These are phyloP conservation scores for Psilanteris sp. DNA, from an alignment of 1,140 invertebrate species.

Conservation along the genomic window DNA sequence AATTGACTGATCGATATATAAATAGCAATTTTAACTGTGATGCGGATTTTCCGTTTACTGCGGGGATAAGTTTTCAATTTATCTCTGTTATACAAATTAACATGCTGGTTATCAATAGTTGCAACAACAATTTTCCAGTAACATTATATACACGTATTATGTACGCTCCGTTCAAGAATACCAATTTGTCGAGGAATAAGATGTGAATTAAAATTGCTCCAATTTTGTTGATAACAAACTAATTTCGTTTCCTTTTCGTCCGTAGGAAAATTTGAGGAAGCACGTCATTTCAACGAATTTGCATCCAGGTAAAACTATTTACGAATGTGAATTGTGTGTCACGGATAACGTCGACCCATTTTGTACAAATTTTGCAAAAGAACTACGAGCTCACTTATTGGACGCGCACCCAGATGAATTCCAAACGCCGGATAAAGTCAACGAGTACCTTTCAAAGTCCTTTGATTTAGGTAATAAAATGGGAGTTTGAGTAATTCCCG, in stretches of 20 bases:
- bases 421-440: conserved; percentile 73
- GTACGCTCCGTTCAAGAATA: too few relatives aligned
- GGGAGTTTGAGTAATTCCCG: conserved; percentile 7
- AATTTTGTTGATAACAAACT: too few relatives aligned
- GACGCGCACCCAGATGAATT: conserved; percentile 81
- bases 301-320: conserved; percentile 88
- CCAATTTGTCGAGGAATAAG: too few relatives aligned
- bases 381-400: conserved; percentile 84
- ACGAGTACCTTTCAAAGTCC: conserved; percentile 77
- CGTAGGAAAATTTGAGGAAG: conserved; percentile 92
- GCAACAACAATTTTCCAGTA: too few relatives aligned
- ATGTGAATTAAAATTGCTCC: too few relatives aligned
- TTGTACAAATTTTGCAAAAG: conserved; percentile 84
- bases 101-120: too few relatives aligned
- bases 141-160: too few relatives aligned
- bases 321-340: conserved; percentile 85
- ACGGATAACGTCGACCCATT: conserved; percentile 71
- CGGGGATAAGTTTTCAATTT: too few relatives aligned
- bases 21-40: too few relatives aligned
- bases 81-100: too few relatives aligned
- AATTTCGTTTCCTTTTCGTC: conserved; percentile 56
- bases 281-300: conserved; percentile 89
- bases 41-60: too few relatives aligned
- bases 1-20: too few relatives aligned
- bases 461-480: conserved; percentile 68